These are phyloP conservation scores for Sceloporus tristichus DNA, from an alignment of 2,113 vertebrate genomes.

Conservation along the genomic window DNA sequence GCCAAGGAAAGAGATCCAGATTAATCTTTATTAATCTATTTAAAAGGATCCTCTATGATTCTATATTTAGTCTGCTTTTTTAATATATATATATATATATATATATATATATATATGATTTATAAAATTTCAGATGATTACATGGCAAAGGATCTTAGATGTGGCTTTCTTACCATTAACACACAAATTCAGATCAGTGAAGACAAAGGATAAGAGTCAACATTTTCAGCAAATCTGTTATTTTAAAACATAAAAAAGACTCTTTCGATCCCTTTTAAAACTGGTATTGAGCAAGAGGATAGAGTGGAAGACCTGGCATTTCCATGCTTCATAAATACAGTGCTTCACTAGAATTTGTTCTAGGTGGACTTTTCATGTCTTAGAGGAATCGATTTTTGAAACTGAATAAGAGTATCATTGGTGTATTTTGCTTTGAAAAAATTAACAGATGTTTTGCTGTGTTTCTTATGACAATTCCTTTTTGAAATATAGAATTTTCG, in stretches of 20 bases:
- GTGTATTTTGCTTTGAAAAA: background rate
- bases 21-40: no score
- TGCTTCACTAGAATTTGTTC: background rate
- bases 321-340: background rate
- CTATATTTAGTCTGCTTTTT: background rate
- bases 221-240: no score
- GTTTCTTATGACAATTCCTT: background rate
- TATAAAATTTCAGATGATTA: no score
- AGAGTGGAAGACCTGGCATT: background rate
- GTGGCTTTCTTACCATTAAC: no score
- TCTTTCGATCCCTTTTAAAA: background rate
- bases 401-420: background rate
- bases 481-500: background rate
- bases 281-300: background rate
- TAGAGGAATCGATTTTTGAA: background rate
- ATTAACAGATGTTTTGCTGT: background rate
- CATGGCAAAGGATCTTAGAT: no score
- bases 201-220: no score
- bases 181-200: no score
- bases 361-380: background rate
- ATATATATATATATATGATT: no score
- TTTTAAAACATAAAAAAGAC: no score
- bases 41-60: background rate
- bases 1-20: no score
- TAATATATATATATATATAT: no score